A percentile compares a stretch with the other conserved stretches of the same genome.
phyloP scores from a whole-genome alignment of 2,888 invertebrate genomes.

The Schizotus pectinicornis region DNA sequence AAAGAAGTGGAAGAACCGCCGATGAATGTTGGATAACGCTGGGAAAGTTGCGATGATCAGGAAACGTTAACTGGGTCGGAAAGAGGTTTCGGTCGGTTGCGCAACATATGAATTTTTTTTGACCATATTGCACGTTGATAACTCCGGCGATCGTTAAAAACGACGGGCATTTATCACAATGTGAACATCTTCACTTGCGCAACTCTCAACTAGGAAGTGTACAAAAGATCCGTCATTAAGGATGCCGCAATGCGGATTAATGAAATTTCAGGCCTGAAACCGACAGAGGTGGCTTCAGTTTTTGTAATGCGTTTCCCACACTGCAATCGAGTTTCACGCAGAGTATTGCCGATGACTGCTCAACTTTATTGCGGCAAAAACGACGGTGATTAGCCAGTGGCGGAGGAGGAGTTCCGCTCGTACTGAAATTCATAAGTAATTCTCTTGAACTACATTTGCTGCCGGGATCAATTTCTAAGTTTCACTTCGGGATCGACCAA shows the following conservation, averaged over 20 bases:
- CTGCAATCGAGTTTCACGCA: constrained; percentile 19
- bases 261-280: too few species aligned
- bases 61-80: constrained; percentile 25
- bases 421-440: too few species aligned
- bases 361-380: too few species aligned
- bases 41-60: constrained; percentile 11
- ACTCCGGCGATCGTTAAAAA: constrained; percentile 21
- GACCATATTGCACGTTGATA: constrained; percentile 21
- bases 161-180: constrained; percentile 21
- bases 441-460: too few species aligned
- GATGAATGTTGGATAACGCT: too few species aligned
- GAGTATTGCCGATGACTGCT: background rate
- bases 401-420: too few species aligned
- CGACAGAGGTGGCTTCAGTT: too few species aligned
- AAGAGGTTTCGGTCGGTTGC: constrained; percentile 21
- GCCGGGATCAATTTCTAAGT: too few species aligned
- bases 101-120: constrained; percentile 17
- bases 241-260: constrained; percentile 8
- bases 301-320: constrained; percentile 9
- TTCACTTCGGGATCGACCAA: too few species aligned
- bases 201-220: constrained; percentile 17
- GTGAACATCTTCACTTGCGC: constrained; percentile 16
- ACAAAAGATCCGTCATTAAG: constrained; percentile 22
- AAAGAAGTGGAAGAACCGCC: too few species aligned
- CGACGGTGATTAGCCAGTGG: too few species aligned